Conservation (phyloP, 2,113 vertebrate species). For the Suricata suricatta region DNA sequence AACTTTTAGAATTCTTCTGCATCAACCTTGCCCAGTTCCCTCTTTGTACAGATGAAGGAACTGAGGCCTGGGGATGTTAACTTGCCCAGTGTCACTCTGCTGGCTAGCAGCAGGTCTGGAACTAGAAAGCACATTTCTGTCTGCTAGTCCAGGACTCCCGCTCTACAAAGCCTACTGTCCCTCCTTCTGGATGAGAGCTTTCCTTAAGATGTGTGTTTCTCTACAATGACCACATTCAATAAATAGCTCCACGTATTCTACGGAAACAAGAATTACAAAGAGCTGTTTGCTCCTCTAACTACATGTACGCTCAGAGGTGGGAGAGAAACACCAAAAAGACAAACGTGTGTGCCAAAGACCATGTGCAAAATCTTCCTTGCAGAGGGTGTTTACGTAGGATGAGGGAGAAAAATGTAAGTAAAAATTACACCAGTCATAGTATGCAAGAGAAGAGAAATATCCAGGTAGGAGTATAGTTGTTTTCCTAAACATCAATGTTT, state of each 20-base stretch:
- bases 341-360: neutral
- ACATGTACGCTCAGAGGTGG: neutral
- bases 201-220: neutral
- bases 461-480: neutral
- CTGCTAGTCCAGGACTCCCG: neutral
- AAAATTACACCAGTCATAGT: neutral
- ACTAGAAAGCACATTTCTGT: neutral
- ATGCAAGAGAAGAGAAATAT: neutral
- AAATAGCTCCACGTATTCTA: neutral
- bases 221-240: neutral
- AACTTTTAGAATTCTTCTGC: slow-evolving; percentile 28
- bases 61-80: neutral
- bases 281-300: neutral
- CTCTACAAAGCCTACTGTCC: neutral
- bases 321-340: neutral
- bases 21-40: neutral
- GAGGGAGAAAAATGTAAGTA: neutral
- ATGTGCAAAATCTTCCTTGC: neutral
- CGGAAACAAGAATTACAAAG: slow-evolving; percentile 23
- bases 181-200: neutral
- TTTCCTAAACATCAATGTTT: slow-evolving; percentile 7
- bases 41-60: slow-evolving; percentile 20
- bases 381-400: slow-evolving; percentile 19
- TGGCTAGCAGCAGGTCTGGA: neutral
- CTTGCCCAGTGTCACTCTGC: neutral